Evolutionary conservation across 92 coral and sea anemone genomes (phyloP), one percentile per base, ranked within the genome.

Genomic region (Parazoanthus atlanticus): DNA sequence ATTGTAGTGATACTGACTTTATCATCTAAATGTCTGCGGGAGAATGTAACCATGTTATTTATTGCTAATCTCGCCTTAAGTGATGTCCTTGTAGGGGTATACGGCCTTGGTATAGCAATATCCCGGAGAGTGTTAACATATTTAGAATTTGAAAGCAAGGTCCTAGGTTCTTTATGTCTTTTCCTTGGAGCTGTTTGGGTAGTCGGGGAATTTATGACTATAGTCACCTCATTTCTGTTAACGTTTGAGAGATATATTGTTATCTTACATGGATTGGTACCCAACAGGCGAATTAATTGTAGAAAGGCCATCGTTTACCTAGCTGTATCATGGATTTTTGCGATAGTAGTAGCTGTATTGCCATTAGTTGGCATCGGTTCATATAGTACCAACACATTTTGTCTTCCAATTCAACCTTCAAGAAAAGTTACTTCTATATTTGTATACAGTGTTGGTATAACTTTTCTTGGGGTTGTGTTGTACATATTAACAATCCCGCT

Each of bases 351-450:
- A 1, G 98, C 98, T 5, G 69, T 88, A 2, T 88, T 93, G 38
- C 98, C 98, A 41, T 38, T 93, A 66, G 82, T 81, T 25, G 89
- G 94, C 5, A 76, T 93, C 49, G 98, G 98, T 8, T 93, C 98
- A 8, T 95, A 95, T 92, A 88, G 92, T 17, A 90, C 94, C 12
- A 95, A 94, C 66, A 95, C 98, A 1, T 95, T 93, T 90, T 95
- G 98, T 28, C 89, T 95, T 21, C 98, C 98, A 1, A 91, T 95
- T 28, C 98, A 95, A 79, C 98, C 98, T n/a, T 90, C 94, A 11
- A 90, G 85, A 61, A 80, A 32, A 25, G 93, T 95, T 26, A 92
- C 94, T 19, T 78, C 88, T n/a, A 75, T 94, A 0, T 95, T 91
- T 70, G 90, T 88, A 15, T 95, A 91, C 84, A 95, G 98, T 78